A percentile compares a stretch with the other conserved stretches of the same genome.
phyloP scores from a whole-genome alignment of 2,888 invertebrate genomes.

The Drosophila kambysellisi region DNA sequence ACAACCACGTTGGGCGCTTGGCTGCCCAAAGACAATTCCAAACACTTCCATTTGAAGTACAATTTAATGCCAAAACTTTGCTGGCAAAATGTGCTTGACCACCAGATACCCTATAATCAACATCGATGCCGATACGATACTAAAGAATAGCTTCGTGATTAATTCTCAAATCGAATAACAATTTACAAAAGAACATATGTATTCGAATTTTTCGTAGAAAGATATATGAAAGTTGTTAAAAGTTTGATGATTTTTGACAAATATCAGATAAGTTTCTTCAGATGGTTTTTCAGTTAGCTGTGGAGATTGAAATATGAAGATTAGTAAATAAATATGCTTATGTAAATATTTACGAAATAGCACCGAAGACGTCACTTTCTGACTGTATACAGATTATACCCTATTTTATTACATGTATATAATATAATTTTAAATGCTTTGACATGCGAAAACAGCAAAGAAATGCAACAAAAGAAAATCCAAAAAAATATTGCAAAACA shows the following conservation, averaged over 20 bases:
- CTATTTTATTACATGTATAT: background rate
- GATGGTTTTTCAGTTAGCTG: background rate
- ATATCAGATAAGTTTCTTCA: background rate
- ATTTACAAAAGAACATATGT: background rate
- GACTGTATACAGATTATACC: background rate
- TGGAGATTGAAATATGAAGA: background rate
- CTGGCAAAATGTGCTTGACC: background rate
- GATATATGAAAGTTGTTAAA: background rate
- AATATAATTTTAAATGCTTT: background rate
- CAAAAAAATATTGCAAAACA: slow-evolving; percentile 15
- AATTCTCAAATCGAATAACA: background rate
- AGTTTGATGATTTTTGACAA: background rate
- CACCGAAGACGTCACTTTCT: background rate
- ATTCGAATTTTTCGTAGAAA: background rate
- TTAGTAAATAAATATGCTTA: background rate
- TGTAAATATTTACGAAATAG: background rate
- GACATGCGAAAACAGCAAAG: slow-evolving; percentile 5
- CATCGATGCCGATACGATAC: background rate
- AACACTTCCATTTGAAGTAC: slow-evolving; percentile 27
- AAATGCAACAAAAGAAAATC: slow-evolving; percentile 3
- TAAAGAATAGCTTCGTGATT: background rate
- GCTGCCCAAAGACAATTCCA: slow-evolving; percentile 36
- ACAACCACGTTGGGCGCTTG: slow-evolving; percentile 32
- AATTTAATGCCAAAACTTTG: background rate
- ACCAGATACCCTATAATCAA: slow-evolving; percentile 1